phyloP scores from a whole-genome alignment of 2,888 invertebrate species.

The Doris montereyensis region DNA sequence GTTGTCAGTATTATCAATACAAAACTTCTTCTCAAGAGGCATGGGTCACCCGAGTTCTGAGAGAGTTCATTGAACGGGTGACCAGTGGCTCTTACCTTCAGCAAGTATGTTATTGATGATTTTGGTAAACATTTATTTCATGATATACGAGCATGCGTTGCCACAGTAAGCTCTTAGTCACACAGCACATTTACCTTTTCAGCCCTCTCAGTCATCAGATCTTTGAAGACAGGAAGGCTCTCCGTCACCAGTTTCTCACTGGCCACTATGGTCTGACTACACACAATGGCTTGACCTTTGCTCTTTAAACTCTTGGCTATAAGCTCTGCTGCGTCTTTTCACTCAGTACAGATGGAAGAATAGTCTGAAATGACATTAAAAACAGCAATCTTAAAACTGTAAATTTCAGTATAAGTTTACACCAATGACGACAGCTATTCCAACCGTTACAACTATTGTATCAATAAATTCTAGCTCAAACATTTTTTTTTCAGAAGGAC shows the following conservation, averaged over 20 bases:
- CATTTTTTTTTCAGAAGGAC: too few species aligned
- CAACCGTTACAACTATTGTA: too few species aligned
- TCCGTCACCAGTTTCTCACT: constrained; percentile 80
- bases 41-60: too few species aligned
- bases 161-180: neutral
- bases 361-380: too few species aligned
- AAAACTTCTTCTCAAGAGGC: too few species aligned
- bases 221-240: constrained; percentile 80
- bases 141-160: neutral
- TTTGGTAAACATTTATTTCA: neutral
- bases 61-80: too few species aligned
- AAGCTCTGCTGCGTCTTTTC: constrained; percentile 83
- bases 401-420: too few species aligned
- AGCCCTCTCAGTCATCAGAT: constrained; percentile 78
- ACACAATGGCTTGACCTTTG: constrained; percentile 76
- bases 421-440: too few species aligned
- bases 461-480: too few species aligned
- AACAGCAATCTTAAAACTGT: too few species aligned
- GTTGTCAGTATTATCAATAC: too few species aligned
- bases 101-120: neutral
- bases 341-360: constrained; percentile 87
- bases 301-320: constrained; percentile 78
- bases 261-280: constrained; percentile 76
- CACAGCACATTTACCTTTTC: constrained; percentile 69
- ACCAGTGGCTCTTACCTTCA: too few species aligned